Base-by-base conservation (phyloP, 1,140 invertebrate genomes). In the Drosophila ambigua region DNA sequence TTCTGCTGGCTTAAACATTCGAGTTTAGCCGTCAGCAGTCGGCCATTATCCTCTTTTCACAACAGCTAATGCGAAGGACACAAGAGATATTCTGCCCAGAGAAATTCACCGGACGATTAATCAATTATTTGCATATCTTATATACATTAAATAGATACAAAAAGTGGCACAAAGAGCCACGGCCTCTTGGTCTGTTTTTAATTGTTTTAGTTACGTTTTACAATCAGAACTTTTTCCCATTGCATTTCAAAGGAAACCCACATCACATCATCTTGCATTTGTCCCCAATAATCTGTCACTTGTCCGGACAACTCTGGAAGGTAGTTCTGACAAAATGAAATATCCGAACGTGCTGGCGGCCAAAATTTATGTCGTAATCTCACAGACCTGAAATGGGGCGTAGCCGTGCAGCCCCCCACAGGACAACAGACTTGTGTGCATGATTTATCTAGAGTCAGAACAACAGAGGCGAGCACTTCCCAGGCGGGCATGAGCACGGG, bases 331-430 rank as follows among this genome's bases (percentile, higher is more conserved):
- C 64, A 69, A 69, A 57, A 69, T 69, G 51, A 43, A 69, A 50
- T 50, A 68, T 69, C 68, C 57, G 68, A 49, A 57, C 57, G 51
- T 49, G 66, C 68, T 69, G 51, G 51, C 66, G 57, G 31, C 28
- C 63, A 13, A 64, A 69, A 69, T 69, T 67, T 68, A 69, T 69
- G 63, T 69, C 23, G 51, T 69, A 68, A 69, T 68, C 63, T 49
- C 51, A 49, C 63, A 52, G 43, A 65, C 48, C n/a, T 24, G 51
- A 41, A 44, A 68, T 4, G 8, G 31, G 31, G 31, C 31, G 31
- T 35, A 35, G 31, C 31, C 31, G 20, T 8, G 4, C 31, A 35
- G 31, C 3, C 31, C 31, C 9, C 20, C 20, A 20, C 20, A 20
- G 31, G 31, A 35, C 31, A 35, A 35, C 31, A 35, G 48, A 71